Percentiles rank a stretch among this genome's conserved stretches.
Evolutionary conservation across 2,888 invertebrate species (phyloP).

Genomic region (Anthoptus insignis): DNA sequence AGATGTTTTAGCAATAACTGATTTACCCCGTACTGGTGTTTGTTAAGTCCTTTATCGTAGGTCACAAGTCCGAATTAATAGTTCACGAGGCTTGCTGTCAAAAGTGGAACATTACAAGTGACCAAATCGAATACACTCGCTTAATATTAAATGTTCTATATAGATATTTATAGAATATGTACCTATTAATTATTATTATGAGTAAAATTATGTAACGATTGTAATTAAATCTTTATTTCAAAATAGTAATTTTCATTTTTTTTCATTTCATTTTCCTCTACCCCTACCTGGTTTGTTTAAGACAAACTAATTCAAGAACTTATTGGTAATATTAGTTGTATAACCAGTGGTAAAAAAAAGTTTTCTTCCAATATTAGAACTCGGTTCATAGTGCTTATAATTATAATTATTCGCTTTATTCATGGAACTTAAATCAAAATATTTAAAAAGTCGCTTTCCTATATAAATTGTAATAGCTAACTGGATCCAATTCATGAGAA

Average conservation of each 20-base stretch:
- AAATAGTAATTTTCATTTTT: conserved; percentile 65
- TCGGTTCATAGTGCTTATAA: too few relatives aligned
- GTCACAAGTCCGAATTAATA: conserved; percentile 45
- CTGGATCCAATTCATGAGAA: too few relatives aligned
- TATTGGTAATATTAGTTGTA: too few relatives aligned
- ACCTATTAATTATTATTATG: conserved; percentile 83
- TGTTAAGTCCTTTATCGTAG: conserved; percentile 46
- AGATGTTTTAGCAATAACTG: conserved; percentile 55
- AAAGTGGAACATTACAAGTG: conserved; percentile 63
- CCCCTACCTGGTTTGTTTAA: conserved; percentile 7
- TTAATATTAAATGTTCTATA: conserved; percentile 85
- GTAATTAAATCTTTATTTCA: conserved; percentile 87
- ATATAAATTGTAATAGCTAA: too few relatives aligned
- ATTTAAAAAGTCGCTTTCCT: too few relatives aligned
- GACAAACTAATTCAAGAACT: too few relatives aligned
- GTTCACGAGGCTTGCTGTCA: conserved; percentile 30
- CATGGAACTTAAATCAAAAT: too few relatives aligned
- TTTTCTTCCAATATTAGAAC: too few relatives aligned
- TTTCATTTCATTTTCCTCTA: conserved; percentile 16
- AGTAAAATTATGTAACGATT: conserved; percentile 85
- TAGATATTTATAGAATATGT: conserved; percentile 85
- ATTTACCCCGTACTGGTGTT: conserved; percentile 50
- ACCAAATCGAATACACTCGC: conserved; percentile 86
- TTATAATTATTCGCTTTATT: too few relatives aligned
- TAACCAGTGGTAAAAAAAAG: too few relatives aligned